A percentile compares a stretch with the other conserved stretches of the same genome.
Conservation (phyloP, 1,140 invertebrate species). For the Cecropterus lyciades region DNA sequence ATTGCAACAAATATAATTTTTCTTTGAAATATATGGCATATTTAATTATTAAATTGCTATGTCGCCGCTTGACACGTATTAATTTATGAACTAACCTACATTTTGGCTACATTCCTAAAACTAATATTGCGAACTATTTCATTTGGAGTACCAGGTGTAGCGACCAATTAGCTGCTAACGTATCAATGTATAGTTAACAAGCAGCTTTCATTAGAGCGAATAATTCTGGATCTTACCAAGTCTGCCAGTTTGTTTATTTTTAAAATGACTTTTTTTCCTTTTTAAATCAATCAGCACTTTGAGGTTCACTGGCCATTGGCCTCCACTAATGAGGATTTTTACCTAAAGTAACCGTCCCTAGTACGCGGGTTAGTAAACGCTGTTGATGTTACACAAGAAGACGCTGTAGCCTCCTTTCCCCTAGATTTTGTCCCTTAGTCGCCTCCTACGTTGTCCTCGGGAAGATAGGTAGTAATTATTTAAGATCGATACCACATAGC, state of each 20-base stretch:
- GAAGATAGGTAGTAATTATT: too few species aligned
- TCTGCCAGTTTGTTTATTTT: not conserved
- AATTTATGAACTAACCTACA: conserved; percentile 22
- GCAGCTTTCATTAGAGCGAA: not conserved
- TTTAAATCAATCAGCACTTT: too few species aligned
- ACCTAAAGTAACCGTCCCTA: too few species aligned
- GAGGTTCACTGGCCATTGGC: too few species aligned
- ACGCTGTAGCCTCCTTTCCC: too few species aligned
- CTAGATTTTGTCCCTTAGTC: too few species aligned
- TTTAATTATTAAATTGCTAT: conserved; percentile 10
- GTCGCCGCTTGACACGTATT: conserved; percentile 16
- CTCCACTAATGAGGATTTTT: too few species aligned
- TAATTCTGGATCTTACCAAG: not conserved
- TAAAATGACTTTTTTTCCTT: too few species aligned
- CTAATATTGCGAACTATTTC: conserved; percentile 24
- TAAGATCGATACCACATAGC: too few species aligned
- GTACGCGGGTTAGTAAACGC: too few species aligned
- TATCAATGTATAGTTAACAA: conserved; percentile 1
- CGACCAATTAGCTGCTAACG: conserved; percentile 13
- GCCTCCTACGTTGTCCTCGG: too few species aligned
- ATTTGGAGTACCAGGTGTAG: conserved; percentile 16
- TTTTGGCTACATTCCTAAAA: conserved; percentile 16
- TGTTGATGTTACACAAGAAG: too few species aligned
- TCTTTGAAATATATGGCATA: conserved; percentile 4
- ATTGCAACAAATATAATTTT: conserved; percentile 1